Conservation (phyloP, 2,888 invertebrate genomes). For the Syrista parreyssii region DNA sequence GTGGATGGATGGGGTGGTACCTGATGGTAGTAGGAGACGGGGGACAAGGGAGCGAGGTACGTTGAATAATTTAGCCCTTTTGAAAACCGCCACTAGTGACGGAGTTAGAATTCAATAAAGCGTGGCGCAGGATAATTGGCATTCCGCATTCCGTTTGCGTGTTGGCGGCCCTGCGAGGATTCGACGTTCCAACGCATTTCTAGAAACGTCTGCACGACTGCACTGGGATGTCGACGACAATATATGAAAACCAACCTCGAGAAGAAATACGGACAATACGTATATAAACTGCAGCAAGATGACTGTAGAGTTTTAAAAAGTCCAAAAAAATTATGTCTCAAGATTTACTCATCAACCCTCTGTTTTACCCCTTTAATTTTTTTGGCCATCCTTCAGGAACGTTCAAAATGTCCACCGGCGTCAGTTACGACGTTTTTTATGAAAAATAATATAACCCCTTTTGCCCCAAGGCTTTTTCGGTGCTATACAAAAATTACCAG, state of each 20-base stretch:
- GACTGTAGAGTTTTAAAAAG: neutral
- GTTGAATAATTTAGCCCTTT: slow-evolving; percentile 13
- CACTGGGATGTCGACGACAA: no score
- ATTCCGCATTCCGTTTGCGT: slow-evolving; percentile 43
- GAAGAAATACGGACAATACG: neutral
- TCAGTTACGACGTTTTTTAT: no score
- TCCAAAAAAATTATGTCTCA: no score
- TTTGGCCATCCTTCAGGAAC: no score
- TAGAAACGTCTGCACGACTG: neutral
- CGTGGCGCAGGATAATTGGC: slow-evolving; percentile 31
- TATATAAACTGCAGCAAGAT: slow-evolving; percentile 22
- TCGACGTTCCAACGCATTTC: slow-evolving; percentile 21
- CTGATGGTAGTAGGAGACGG: neutral
- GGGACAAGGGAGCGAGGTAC: neutral
- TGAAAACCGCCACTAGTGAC: slow-evolving; percentile 13
- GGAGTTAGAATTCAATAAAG: slow-evolving; percentile 32
- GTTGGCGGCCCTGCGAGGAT: slow-evolving; percentile 29
- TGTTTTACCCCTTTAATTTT: no score
- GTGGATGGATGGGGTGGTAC: no score
- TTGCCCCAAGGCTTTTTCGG: no score
- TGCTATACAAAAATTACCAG: no score
- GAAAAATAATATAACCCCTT: no score
- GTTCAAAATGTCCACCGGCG: no score
- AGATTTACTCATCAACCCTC: no score
- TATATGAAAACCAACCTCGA: neutral